phyloP scores from a whole-genome alignment of 1,140 invertebrate species.

The Ooceraea biroi region DNA sequence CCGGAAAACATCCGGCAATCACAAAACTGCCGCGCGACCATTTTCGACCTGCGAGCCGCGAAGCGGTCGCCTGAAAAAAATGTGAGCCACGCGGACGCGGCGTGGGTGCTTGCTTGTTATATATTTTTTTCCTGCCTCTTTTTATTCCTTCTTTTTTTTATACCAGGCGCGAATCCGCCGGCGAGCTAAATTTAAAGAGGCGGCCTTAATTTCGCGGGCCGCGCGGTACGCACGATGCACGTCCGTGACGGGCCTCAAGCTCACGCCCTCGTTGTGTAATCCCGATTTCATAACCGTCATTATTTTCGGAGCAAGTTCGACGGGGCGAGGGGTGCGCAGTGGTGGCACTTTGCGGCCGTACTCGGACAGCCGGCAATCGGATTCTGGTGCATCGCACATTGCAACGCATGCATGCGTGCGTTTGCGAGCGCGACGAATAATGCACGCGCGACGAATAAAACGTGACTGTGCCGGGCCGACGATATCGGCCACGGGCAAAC shows the following conservation, averaged over 20 bases:
- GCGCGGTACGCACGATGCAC: slow-evolving; percentile 1
- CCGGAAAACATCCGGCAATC: slow-evolving; percentile 7
- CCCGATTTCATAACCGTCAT: slow-evolving; percentile 58
- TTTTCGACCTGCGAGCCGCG: neutral
- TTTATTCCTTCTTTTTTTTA: neutral
- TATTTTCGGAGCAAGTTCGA: slow-evolving; percentile 47
- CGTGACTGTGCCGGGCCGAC: slow-evolving; percentile 46
- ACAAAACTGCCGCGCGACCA: slow-evolving; percentile 25
- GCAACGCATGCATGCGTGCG: neutral
- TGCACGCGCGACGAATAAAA: slow-evolving; percentile 45
- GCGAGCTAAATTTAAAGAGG: slow-evolving; percentile 45
- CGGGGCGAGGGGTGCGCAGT: slow-evolving; percentile 7
- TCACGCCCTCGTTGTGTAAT: slow-evolving; percentile 33
- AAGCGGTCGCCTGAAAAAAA: neutral
- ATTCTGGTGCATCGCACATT: no score
- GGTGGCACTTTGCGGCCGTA: slow-evolving; percentile 32
- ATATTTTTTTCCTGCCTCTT: neutral
- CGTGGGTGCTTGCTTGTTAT: no score
- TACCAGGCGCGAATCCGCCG: neutral
- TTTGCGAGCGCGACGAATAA: slow-evolving; percentile 27
- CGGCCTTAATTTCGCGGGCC: slow-evolving; percentile 35
- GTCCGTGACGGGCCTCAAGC: no score
- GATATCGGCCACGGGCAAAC: slow-evolving; percentile 57
- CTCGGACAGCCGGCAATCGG: neutral
- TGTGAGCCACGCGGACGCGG: no score